Conservation (phyloP, 2,113 vertebrate genomes). For the Panthera leo region DNA sequence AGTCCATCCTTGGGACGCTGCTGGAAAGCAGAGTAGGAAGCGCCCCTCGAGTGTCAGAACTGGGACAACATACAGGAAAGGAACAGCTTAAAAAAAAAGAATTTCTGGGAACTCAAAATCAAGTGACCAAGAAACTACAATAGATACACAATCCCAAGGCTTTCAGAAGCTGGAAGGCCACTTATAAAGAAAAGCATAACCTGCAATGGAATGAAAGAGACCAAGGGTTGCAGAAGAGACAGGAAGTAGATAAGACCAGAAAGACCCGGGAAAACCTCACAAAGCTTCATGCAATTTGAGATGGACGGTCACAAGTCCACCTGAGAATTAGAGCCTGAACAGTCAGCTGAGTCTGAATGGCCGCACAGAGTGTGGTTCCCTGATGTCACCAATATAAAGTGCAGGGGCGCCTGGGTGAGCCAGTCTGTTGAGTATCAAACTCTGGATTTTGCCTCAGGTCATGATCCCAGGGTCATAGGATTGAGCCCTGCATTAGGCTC, state of each 20-base stretch:
- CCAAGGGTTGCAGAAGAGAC: no score
- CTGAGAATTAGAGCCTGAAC: background rate
- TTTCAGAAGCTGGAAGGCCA: background rate
- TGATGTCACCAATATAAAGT: background rate
- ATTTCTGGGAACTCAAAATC: background rate
- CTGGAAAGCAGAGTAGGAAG: background rate
- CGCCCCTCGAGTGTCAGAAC: background rate
- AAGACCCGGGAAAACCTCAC: background rate
- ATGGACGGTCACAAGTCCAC: background rate
- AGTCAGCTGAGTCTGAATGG: fast-evolving
- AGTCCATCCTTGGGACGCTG: background rate
- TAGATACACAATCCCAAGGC: background rate
- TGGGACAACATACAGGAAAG: background rate
- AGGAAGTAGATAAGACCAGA: background rate
- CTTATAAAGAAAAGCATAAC: background rate
- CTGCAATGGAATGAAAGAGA: background rate
- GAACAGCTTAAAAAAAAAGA: background rate
- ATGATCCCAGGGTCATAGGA: no score
- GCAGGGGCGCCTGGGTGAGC: no score
- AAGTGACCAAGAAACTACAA: background rate
- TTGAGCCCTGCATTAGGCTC: no score
- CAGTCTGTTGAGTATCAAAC: no score
- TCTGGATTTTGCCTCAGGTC: no score
- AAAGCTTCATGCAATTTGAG: background rate
- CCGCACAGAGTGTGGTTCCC: fast-evolving